Base-by-base conservation (phyloP, 2,797 vertebrate species). In the Pangasius krempfi region DNA sequence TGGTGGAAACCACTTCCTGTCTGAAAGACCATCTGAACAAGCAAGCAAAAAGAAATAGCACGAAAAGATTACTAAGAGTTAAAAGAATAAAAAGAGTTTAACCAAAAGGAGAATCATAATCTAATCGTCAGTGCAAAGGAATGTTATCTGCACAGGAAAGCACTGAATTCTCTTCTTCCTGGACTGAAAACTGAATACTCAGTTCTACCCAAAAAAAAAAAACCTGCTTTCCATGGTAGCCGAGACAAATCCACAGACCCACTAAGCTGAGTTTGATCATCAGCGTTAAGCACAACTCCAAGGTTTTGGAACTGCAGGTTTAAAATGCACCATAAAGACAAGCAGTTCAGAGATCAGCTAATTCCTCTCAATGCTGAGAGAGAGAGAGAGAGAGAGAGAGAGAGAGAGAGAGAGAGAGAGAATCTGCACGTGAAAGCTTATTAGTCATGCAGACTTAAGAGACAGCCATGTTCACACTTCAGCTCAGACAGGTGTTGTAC, bases 401-500 rank as follows among this genome's bases (percentile, higher is more conserved):
- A 68, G 44, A 52, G 37, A 60, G 37, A 25, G 50, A 6, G 18
- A 27, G 16, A 56, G 0, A 5, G 62, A 78, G 30, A 37, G n/a
- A 25, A 16, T 80, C 4, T 0, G 62, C 44, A 44, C 7, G 14
- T 20, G 14, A 92, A 76, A 88, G 87, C 70, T 2, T 87, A 91
- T 91, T 88, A 92, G 91, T 93, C 92, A 93, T 88, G 88, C 93
- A 90, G 92, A 92, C 93, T 88, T 88, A 40, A 91, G 92, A 94
- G 91, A 93, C 91, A 91, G 90, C 88, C 93, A 92, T 92, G 92
- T 94, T 90, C 91, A 93, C 94, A 94, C 90, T 91, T 92, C 93
- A 93, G 92, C 85, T 62, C 92, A 54, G 93, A 95, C 96, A 96
- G 95, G 94, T 95, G 95, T 93, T 95, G 92, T 93, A 81, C 88